These are phyloP conservation scores for Lepidochrysops patricia DNA, from an alignment of 2,888 invertebrate genomes.

Conservation along the genomic window DNA sequence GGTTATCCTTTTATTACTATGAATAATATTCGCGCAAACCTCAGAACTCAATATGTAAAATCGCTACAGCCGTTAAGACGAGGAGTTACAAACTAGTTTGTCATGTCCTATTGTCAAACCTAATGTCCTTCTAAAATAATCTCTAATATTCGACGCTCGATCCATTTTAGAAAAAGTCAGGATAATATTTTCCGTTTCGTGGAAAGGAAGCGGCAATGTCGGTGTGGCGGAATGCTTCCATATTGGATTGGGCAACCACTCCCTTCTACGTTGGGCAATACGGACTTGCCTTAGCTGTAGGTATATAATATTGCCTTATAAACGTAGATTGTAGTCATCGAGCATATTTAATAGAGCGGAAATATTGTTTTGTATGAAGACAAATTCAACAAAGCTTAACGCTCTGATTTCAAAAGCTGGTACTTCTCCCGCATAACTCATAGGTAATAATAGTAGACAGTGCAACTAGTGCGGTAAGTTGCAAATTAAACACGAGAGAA, in stretches of 20 bases:
- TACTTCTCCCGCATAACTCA: too few relatives aligned
- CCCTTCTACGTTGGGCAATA: background rate
- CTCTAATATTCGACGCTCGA: background rate
- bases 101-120: background rate
- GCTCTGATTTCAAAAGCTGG: too few relatives aligned
- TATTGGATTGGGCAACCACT: background rate
- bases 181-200: background rate
- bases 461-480: too few relatives aligned
- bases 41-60: too few relatives aligned
- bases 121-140: background rate
- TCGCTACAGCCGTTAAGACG: background rate
- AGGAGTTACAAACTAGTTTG: background rate
- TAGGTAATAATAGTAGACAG: too few relatives aligned
- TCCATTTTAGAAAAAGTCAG: background rate
- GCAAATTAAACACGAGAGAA: too few relatives aligned
- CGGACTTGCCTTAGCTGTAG: background rate
- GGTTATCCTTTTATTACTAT: too few relatives aligned
- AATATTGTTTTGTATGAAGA: too few relatives aligned
- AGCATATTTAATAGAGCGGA: too few relatives aligned
- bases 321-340: background rate
- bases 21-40: too few relatives aligned
- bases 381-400: too few relatives aligned
- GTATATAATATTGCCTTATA: constrained; percentile 1
- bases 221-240: background rate
- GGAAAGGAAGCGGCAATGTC: background rate